Evolutionary conservation across 1,140 invertebrate species (phyloP).

Genomic region (Harlomillsia oculata): DNA sequence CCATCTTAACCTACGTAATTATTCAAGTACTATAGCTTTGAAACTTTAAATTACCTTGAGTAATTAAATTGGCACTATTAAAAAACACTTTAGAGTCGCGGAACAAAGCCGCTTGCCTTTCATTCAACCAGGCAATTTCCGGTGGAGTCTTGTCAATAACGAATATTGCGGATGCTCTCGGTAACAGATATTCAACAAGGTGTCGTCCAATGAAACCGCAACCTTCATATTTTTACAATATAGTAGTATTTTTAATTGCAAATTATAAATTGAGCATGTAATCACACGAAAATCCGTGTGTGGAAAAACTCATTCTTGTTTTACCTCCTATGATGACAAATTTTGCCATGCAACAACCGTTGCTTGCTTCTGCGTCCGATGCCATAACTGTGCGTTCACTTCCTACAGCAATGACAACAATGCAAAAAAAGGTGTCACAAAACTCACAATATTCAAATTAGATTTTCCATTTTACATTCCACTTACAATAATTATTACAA

Average conservation of each 20-base stretch:
- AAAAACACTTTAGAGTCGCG: slow-evolving; percentile 68
- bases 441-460: too few relatives aligned
- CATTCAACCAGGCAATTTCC: slow-evolving; percentile 78
- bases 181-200: slow-evolving; percentile 67
- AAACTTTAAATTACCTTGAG: slow-evolving; percentile 53
- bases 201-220: slow-evolving; percentile 87
- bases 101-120: slow-evolving; percentile 57
- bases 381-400: too few relatives aligned
- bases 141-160: slow-evolving; percentile 87
- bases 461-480: too few relatives aligned
- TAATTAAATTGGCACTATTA: slow-evolving; percentile 81
- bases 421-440: too few relatives aligned
- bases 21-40: neutral
- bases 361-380: neutral
- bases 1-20: too few relatives aligned
- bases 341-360: slow-evolving; percentile 1
- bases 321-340: slow-evolving; percentile 24
- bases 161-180: slow-evolving; percentile 63
- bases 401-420: too few relatives aligned
- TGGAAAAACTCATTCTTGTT: neutral
- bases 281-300: neutral
- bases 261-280: neutral
- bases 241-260: neutral
- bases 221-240: slow-evolving; percentile 54
- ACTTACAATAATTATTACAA: too few relatives aligned